Conservation (phyloP, 2,113 vertebrate species). For the Aphelocoma coerulescens region DNA sequence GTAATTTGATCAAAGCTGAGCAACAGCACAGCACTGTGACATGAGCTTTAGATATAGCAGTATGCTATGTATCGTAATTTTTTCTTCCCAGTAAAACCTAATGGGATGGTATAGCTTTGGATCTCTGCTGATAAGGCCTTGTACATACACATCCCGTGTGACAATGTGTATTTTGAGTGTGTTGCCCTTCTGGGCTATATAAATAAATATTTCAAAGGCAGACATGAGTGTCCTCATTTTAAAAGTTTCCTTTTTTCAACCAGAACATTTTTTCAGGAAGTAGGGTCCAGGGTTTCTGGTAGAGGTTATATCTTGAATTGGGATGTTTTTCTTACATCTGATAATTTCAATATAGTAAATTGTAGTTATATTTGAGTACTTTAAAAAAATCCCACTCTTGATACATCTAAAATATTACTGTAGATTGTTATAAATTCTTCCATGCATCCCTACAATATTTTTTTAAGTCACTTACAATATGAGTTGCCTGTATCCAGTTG, state of each 20-base stretch:
- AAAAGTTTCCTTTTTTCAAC: neutral
- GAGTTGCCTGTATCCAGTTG: neutral
- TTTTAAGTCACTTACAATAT: neutral
- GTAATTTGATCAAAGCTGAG: slow-evolving; percentile 40
- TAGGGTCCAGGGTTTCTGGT: neutral
- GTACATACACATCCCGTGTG: rapidly evolving
- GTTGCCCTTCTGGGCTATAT: neutral
- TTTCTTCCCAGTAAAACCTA: neutral
- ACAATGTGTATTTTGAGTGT: neutral
- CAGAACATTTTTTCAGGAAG: neutral
- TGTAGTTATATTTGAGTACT: neutral
- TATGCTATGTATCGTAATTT: slow-evolving; percentile 16
- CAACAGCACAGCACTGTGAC: slow-evolving; percentile 34
- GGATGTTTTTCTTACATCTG: neutral
- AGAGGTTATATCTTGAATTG: neutral
- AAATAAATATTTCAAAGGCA: neutral
- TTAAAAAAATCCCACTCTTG: neutral
- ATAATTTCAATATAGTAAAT: neutral
- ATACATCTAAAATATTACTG: neutral
- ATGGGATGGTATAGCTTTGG: neutral
- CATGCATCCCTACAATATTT: neutral
- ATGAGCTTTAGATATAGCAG: slow-evolving; percentile 44
- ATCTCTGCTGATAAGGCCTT: neutral
- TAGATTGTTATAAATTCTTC: neutral
- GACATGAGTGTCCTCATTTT: neutral